Evolutionary conservation across 2,888 invertebrate species (phyloP).

Genomic region (Uloborus plumipes): DNA sequence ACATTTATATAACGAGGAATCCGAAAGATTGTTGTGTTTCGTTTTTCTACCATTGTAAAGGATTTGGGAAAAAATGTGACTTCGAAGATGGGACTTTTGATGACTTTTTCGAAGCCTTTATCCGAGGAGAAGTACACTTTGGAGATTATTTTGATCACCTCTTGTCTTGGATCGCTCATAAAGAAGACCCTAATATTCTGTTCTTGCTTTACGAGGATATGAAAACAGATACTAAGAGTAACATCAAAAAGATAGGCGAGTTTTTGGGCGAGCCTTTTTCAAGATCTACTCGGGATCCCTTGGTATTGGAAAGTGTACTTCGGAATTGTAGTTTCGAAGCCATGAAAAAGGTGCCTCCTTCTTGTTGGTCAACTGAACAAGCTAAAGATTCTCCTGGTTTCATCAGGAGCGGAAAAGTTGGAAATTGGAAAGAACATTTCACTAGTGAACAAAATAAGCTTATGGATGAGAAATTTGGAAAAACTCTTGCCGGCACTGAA

Average conservation of each 20-base stretch:
- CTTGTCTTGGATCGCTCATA: conserved; percentile 34
- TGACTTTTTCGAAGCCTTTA: conserved; percentile 71
- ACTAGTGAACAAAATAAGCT: conserved; percentile 66
- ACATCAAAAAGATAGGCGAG: conserved; percentile 62
- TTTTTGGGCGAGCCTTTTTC: conserved; percentile 63
- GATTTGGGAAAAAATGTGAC: conserved; percentile 10
- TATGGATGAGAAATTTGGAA: conserved; percentile 26
- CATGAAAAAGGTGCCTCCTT: conserved; percentile 29
- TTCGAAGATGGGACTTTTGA: conserved; percentile 66
- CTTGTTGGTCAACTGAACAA: conserved; percentile 9
- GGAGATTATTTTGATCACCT: conserved; percentile 63
- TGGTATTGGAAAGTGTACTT: conserved; percentile 21
- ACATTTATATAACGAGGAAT: conserved; percentile 73
- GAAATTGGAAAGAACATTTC: conserved; percentile 72
- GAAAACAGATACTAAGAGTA: conserved; percentile 67
- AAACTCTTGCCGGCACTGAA: conserved; percentile 25
- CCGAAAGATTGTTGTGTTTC: conserved; percentile 73
- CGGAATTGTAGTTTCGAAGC: conserved; percentile 8
- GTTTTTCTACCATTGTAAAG: conserved; percentile 70
- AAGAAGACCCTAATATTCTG: conserved; percentile 69
- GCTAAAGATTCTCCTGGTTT: conserved; percentile 37
- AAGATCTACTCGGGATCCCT: not conserved
- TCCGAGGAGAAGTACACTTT: conserved; percentile 69
- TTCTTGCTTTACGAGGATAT: conserved; percentile 72
- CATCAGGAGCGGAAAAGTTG: conserved; percentile 69